A percentile compares a stretch with the other conserved stretches of the same genome.
Evolutionary conservation across 2,888 invertebrate species (phyloP).

Genomic region (Prionchulus punctatus): DNA sequence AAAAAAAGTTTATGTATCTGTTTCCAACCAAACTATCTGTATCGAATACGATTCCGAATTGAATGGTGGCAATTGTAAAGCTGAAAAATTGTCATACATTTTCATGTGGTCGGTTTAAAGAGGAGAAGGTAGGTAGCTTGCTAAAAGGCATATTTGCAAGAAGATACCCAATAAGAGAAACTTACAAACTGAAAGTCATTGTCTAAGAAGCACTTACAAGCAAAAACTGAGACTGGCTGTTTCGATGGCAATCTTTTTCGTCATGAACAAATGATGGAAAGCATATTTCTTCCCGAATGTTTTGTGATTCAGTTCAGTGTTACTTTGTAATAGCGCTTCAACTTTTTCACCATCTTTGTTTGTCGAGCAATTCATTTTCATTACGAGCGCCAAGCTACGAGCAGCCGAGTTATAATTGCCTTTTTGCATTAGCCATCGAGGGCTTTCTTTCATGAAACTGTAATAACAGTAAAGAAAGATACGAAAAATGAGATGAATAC

Average conservation of each 20-base stretch:
- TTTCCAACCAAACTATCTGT: background rate
- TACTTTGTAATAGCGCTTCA: too few relatives aligned
- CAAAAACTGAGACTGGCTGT: background rate
- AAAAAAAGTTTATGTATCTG: background rate
- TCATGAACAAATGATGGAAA: background rate
- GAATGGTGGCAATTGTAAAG: background rate
- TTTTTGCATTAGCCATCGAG: conserved; percentile 1
- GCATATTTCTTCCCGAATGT: background rate
- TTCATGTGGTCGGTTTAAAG: too few relatives aligned
- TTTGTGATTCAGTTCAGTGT: background rate
- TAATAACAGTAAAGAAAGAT: background rate
- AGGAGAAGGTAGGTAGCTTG: background rate
- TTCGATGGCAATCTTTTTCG: background rate
- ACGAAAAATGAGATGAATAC: too few relatives aligned
- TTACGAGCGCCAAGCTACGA: background rate
- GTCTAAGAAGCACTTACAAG: background rate
- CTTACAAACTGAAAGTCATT: too few relatives aligned
- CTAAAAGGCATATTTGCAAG: background rate
- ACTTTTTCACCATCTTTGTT: background rate
- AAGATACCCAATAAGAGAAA: too few relatives aligned
- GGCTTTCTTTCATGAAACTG: conserved; percentile 1
- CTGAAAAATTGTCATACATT: too few relatives aligned
- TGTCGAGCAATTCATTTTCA: background rate
- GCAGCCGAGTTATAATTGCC: background rate
- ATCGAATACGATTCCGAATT: background rate